These are phyloP conservation scores for Xestia ashworthii DNA, from an alignment of 2,888 invertebrate species.

Conservation along the genomic window DNA sequence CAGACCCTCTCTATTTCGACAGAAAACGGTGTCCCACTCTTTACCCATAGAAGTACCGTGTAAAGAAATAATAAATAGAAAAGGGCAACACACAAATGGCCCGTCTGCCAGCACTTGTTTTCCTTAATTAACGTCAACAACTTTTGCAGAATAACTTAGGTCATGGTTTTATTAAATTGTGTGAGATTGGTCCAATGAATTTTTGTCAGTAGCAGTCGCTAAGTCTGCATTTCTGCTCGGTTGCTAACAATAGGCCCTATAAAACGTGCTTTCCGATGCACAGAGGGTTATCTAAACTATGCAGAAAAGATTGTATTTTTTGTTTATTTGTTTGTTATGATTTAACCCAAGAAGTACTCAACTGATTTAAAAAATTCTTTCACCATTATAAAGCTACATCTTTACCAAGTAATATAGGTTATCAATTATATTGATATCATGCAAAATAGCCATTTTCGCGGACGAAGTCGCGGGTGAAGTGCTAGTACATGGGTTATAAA, in stretches of 20 bases:
- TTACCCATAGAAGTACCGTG: background rate
- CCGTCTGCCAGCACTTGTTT: slow-evolving; percentile 17
- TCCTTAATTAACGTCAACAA: slow-evolving; percentile 33
- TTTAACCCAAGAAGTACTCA: too few species aligned
- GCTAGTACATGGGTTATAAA: background rate
- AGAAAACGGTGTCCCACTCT: background rate
- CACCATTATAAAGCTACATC: too few species aligned
- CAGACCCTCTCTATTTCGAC: background rate
- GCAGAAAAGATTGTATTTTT: too few species aligned
- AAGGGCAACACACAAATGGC: slow-evolving; percentile 5
- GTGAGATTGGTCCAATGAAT: background rate
- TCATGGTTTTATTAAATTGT: slow-evolving; percentile 4
- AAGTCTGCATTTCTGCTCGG: background rate
- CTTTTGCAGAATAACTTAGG: slow-evolving; percentile 33
- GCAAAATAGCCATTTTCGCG: too few species aligned
- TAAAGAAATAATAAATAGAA: slow-evolving; percentile 21
- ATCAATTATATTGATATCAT: too few species aligned
- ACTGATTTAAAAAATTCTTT: too few species aligned
- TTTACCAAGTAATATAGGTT: too few species aligned
- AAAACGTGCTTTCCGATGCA: background rate
- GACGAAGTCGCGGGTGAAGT: too few species aligned
- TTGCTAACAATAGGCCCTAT: background rate
- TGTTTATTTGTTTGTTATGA: too few species aligned
- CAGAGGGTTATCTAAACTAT: background rate
- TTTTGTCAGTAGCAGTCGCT: background rate